phyloP scores from a whole-genome alignment of 2,797 vertebrate genomes.

The Agapornis canus region DNA sequence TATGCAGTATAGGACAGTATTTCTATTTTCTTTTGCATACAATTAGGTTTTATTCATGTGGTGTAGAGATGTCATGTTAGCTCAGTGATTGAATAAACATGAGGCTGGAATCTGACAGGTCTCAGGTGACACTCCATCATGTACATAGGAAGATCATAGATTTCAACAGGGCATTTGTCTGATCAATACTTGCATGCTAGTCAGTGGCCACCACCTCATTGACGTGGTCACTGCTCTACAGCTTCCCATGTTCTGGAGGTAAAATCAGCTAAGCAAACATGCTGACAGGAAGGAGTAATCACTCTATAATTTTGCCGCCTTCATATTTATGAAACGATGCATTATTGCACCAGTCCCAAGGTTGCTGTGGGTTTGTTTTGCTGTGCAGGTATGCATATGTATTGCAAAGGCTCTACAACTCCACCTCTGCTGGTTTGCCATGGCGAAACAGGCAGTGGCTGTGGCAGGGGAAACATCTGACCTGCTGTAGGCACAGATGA shows the following conservation, averaged over 20 bases:
- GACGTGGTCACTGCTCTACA: not conserved
- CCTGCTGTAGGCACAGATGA: not conserved
- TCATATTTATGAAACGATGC: not conserved
- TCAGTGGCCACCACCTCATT: not conserved
- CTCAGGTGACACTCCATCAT: not conserved
- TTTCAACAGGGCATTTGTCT: not conserved
- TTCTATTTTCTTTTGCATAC: constrained; percentile 12
- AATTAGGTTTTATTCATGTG: not conserved
- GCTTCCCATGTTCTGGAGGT: not conserved
- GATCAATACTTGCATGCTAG: not conserved
- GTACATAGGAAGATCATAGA: rapidly evolving
- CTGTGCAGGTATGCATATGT: rapidly evolving
- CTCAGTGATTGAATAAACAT: not conserved
- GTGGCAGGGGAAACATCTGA: not conserved
- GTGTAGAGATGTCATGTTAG: not conserved
- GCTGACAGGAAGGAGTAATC: not conserved
- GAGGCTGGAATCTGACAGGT: not conserved
- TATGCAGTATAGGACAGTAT: not conserved
- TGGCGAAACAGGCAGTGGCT: not conserved
- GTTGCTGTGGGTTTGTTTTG: not conserved
- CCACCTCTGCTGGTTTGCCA: not conserved
- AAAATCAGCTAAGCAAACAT: not conserved
- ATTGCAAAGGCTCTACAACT: not conserved
- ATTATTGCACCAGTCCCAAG: not conserved
- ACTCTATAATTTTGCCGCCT: not conserved